Percentiles rank a stretch among this genome's conserved stretches.
Conservation (phyloP, 1,140 invertebrate species). For the Physella acuta region DNA sequence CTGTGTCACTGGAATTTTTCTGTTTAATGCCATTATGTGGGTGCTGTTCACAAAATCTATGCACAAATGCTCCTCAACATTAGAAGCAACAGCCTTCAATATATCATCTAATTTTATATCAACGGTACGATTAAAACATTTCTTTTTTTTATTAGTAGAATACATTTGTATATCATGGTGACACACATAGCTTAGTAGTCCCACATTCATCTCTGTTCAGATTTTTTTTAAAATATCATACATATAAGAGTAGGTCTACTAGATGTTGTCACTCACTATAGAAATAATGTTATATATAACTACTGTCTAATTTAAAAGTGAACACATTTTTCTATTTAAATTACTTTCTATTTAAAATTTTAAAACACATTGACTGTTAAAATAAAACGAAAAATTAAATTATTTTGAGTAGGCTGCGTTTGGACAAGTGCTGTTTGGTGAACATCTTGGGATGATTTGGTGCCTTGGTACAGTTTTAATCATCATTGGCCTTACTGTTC, state of each 20-base stretch:
- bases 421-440: constrained; percentile 57
- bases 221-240: no score
- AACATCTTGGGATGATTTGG: constrained; percentile 55
- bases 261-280: no score
- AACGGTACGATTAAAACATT: constrained; percentile 54
- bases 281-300: no score
- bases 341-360: no score
- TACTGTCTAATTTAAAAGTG: no score
- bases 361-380: not conserved
- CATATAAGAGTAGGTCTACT: no score
- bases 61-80: constrained; percentile 51
- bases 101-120: constrained; percentile 61
- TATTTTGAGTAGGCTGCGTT: constrained; percentile 59
- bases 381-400: not conserved
- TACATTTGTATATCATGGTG: no score
- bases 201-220: no score
- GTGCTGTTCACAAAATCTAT: constrained; percentile 59
- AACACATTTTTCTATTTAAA: no score
- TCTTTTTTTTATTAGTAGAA: no score
- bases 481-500: constrained; percentile 53
- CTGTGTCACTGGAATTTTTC: constrained; percentile 49
- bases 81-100: constrained; percentile 60
- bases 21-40: constrained; percentile 60
- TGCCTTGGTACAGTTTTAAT: constrained; percentile 58
- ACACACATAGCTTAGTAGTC: no score